These are phyloP conservation scores for Acrocyrtus sp. DNA, from an alignment of 2,888 invertebrate species.

Conservation along the genomic window DNA sequence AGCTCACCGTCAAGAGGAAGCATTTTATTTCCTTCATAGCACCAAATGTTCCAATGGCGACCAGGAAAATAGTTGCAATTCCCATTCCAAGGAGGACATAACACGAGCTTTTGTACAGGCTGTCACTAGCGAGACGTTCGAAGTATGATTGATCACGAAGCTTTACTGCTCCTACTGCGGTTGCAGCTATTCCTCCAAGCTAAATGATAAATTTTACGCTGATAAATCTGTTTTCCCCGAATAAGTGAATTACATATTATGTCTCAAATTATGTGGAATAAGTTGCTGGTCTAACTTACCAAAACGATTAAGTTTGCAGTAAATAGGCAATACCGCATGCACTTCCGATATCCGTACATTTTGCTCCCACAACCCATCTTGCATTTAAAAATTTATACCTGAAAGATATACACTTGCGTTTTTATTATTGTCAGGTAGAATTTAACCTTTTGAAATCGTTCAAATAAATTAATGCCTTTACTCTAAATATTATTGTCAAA, in stretches of 20 bases:
- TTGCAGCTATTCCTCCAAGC: conserved; percentile 82
- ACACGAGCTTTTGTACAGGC: conserved; percentile 87
- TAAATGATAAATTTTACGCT: conserved; percentile 66
- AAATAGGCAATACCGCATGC: conserved; percentile 87
- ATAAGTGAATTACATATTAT: conserved; percentile 5
- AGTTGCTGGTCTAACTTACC: conserved; percentile 83
- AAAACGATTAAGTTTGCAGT: conserved; percentile 85
- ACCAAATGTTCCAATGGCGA: conserved; percentile 92
- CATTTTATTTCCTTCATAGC: conserved; percentile 95
- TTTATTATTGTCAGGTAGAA: no score
- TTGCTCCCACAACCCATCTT: conserved; percentile 70
- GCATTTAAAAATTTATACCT: conserved; percentile 3
- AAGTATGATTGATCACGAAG: conserved; percentile 85
- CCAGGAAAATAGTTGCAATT: conserved; percentile 80
- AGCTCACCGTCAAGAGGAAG: conserved; percentile 86
- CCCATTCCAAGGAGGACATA: conserved; percentile 87
- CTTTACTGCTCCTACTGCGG: conserved; percentile 86
- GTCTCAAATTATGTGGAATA: no score
- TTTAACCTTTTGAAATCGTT: no score
- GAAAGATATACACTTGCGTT: no score
- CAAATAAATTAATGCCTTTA: no score
- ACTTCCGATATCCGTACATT: conserved; percentile 89
- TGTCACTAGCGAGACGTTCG: conserved; percentile 81
- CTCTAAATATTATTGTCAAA: no score
- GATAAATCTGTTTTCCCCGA: no score